Conservation (phyloP, 2,888 invertebrate genomes). For the Timema podura region DNA sequence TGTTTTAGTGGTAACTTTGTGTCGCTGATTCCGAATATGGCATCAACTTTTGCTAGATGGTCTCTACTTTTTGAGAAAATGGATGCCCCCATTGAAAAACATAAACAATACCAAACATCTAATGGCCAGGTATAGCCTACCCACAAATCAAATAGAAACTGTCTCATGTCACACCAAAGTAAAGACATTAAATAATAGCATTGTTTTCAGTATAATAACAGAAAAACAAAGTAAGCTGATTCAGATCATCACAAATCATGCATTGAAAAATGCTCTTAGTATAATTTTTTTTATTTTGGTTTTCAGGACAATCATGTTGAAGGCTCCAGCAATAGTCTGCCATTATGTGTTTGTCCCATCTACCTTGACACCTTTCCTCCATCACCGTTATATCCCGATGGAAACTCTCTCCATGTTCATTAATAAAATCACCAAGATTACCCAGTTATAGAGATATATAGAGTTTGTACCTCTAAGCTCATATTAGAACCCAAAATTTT, state of each 20-base stretch:
- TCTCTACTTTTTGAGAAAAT: background rate
- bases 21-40: background rate
- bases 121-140: background rate
- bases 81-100: background rate
- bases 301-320: slow-evolving; percentile 12
- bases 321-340: slow-evolving; percentile 12
- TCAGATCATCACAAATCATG: background rate
- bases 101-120: background rate
- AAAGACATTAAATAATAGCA: background rate
- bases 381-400: slow-evolving; percentile 10
- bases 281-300: background rate
- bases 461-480: slow-evolving; percentile 1
- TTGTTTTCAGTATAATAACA: background rate
- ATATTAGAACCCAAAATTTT: background rate
- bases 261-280: background rate
- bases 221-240: background rate
- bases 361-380: slow-evolving; percentile 9
- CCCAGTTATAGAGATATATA: background rate
- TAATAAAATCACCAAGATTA: slow-evolving; percentile 3
- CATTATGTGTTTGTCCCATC: slow-evolving; percentile 13
- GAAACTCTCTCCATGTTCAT: slow-evolving; percentile 4
- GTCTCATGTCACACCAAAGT: background rate
- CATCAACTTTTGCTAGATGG: background rate
- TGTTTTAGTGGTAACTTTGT: background rate
- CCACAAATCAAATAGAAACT: background rate